Base-by-base conservation (phyloP, 23 tunicate species). In the Ciona savignyi region DNA sequence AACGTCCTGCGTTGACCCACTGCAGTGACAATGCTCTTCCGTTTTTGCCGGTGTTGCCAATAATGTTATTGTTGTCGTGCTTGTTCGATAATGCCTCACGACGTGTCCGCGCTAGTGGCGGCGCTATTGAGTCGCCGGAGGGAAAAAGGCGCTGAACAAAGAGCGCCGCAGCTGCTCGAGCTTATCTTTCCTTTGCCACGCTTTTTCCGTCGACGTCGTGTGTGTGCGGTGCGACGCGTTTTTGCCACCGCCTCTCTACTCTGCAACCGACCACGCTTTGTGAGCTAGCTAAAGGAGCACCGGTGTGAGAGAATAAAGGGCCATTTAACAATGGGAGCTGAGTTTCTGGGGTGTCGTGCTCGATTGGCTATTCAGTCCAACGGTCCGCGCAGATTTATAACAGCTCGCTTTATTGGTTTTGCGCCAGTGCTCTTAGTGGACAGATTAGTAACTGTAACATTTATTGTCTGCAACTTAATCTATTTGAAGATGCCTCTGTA, bases 201-300 rank as follows among this genome's bases (percentile, higher is more conserved):
- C 56, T 42, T 42, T 42, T 42, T 42, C 56, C 56, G 56, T 15
- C 56, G 56, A 6, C 15, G 11, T 9, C 15, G 56, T 42, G 56
- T 42, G 56, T 42, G 56, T 9, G 15, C 11, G 11, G 73, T 51
- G 73, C 73, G 34, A 29, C 49, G 25, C 25, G 32, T 33, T 67
- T 33, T 69, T 19, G 32, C 56, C 63, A 49, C 35, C 64, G 76
- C 76, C 35, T 72, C 76, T 49, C 27, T 48, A 33, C 33, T 72
- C 63, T 72, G 27, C 33, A 21, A 3, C 29, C 64, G 64, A 49
- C 64, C 76, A 72, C 76, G 76, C 56, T 6, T 42, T 6, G 11
- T 42, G 56, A 42, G 56, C 56, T n/a, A n/a, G n/a, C n/a, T 6
- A 42, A 42, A 15, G 56, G 56, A 42, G 56, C 56, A 42, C 56